Conservation (phyloP, 2,888 invertebrate genomes). For the Clistopyga incitator region DNA sequence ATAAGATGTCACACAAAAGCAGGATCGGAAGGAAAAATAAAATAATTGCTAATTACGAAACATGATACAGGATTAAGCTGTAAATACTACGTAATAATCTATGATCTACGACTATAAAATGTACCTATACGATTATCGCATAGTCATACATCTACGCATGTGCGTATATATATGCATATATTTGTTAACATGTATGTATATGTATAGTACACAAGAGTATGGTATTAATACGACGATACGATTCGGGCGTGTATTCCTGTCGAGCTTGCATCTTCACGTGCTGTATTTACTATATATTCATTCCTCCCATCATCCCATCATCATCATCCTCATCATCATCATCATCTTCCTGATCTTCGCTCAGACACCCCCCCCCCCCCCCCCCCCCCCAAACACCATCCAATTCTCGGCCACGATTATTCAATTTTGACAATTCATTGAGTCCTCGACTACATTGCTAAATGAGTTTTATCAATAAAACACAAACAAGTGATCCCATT, state of each 20-base stretch:
- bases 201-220: slow-evolving; percentile 43
- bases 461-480: slow-evolving; percentile 32
- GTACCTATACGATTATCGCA: slow-evolving; percentile 56
- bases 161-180: slow-evolving; percentile 52
- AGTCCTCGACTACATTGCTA: slow-evolving; percentile 33
- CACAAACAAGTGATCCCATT: slow-evolving; percentile 17
- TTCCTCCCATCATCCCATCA: slow-evolving; percentile 60
- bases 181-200: slow-evolving; percentile 50
- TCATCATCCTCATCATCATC: slow-evolving; percentile 18
- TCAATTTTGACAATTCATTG: slow-evolving; percentile 62
- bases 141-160: slow-evolving; percentile 37
- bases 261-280: slow-evolving; percentile 66
- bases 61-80: slow-evolving; percentile 24
- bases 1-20: slow-evolving; percentile 32
- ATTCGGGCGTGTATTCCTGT: slow-evolving; percentile 66
- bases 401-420: slow-evolving; percentile 61
- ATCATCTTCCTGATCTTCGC: slow-evolving; percentile 44
- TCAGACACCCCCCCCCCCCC: slow-evolving; percentile 37
- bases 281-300: slow-evolving; percentile 44
- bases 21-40: slow-evolving; percentile 34
- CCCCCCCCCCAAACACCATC: slow-evolving; percentile 25
- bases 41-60: slow-evolving; percentile 30
- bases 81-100: slow-evolving; percentile 34
- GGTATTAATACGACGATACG: slow-evolving; percentile 48
- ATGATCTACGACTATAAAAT: slow-evolving; percentile 59